phyloP scores from a whole-genome alignment of 1,140 invertebrate species.

The Neodiprion virginianus region DNA sequence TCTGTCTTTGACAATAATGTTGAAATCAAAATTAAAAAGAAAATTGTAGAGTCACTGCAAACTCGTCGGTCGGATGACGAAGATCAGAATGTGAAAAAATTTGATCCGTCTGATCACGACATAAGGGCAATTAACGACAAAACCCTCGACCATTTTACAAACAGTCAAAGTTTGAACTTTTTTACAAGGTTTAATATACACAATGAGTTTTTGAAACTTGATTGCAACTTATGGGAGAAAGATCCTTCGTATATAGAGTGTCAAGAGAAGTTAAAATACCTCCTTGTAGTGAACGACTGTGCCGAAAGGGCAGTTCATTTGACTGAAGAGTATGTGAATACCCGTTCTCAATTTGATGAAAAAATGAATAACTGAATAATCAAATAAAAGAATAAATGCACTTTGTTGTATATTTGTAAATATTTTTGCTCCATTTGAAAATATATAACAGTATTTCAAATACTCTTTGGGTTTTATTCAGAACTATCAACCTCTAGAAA shows the following conservation, averaged over 20 bases:
- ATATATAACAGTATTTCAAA: too few relatives aligned
- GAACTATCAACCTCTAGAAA: too few relatives aligned
- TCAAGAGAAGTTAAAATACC: constrained; percentile 26
- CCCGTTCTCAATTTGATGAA: background rate
- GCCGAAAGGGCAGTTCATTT: constrained; percentile 42
- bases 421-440: too few relatives aligned
- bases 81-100: constrained; percentile 24
- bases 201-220: constrained; percentile 33
- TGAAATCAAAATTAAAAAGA: constrained; percentile 30
- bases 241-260: constrained; percentile 27
- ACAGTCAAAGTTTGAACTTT: constrained; percentile 22
- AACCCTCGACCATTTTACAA: constrained; percentile 32
- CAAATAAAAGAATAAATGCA: too few relatives aligned
- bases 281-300: constrained; percentile 40
- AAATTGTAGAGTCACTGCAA: constrained; percentile 29
- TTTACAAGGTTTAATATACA: constrained; percentile 13
- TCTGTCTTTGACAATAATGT: constrained; percentile 45
- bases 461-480: too few relatives aligned
- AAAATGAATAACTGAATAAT: background rate
- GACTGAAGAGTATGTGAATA: constrained; percentile 36
- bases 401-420: too few relatives aligned
- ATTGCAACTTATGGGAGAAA: constrained; percentile 26
- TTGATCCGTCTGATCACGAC: constrained; percentile 11
- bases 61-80: constrained; percentile 19
- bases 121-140: constrained; percentile 26